These are phyloP conservation scores for Orthosia incerta DNA, from an alignment of 2,888 invertebrate genomes.

Conservation along the genomic window DNA sequence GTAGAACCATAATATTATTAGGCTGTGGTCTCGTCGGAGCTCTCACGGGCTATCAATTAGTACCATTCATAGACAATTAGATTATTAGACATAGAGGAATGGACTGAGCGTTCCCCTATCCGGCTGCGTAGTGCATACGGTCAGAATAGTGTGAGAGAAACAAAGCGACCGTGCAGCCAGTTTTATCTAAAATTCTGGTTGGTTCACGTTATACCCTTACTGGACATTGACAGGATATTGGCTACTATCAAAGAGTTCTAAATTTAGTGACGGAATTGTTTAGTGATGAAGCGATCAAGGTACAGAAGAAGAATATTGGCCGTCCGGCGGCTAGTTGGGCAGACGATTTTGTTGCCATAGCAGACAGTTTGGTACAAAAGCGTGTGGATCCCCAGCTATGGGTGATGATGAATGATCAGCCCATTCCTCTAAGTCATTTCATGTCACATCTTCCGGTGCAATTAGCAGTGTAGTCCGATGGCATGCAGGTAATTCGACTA, in stretches of 20 bases:
- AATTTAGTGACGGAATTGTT: background rate
- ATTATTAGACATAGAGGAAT: background rate
- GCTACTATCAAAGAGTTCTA: too few species aligned
- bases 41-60: slow-evolving; percentile 12
- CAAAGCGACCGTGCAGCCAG: background rate
- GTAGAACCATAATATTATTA: background rate
- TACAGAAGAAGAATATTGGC: background rate
- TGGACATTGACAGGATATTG: too few species aligned
- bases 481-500: slow-evolving; percentile 46
- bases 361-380: background rate
- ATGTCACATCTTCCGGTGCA: slow-evolving; percentile 9
- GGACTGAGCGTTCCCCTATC: background rate
- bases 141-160: background rate
- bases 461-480: slow-evolving; percentile 37
- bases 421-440: background rate
- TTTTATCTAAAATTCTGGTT: background rate
- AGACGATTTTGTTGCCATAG: background rate
- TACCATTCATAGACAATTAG: background rate
- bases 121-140: background rate
- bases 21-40: background rate
- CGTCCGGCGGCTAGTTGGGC: background rate
- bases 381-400: background rate
- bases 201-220: background rate
- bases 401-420: background rate
- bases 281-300: background rate